phyloP scores from a whole-genome alignment of 2,888 invertebrate species.

The Creontiades dilutus region DNA sequence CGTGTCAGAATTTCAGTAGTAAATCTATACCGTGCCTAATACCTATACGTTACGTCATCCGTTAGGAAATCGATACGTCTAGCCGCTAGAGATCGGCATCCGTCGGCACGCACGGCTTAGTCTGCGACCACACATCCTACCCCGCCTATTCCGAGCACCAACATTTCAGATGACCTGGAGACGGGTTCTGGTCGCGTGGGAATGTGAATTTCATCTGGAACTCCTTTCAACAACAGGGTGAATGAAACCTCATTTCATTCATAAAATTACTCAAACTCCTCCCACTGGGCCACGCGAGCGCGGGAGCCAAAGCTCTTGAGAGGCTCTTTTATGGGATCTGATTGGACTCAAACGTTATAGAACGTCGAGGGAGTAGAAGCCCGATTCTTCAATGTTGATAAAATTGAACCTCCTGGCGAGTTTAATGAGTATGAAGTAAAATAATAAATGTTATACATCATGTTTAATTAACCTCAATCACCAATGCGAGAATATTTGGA shows the following conservation, averaged over 20 bases:
- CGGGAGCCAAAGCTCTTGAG: background rate
- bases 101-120: background rate
- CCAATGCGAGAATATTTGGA: too few species aligned
- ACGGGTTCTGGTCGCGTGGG: conserved; percentile 11
- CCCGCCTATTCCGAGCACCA: background rate
- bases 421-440: too few species aligned
- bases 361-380: too few species aligned
- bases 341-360: too few species aligned
- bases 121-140: background rate
- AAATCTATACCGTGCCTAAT: too few species aligned
- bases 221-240: background rate
- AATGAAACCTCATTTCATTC: conserved; percentile 39
- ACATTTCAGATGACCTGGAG: background rate
- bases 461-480: too few species aligned
- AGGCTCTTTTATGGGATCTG: too few species aligned
- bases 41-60: background rate
- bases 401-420: too few species aligned
- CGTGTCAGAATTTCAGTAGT: too few species aligned
- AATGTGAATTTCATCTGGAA: conserved; percentile 29
- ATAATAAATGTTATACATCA: too few species aligned
- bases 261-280: conserved; percentile 11
- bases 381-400: too few species aligned
- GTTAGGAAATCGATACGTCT: conserved; percentile 16
- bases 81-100: background rate
- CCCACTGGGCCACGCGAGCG: background rate